These are phyloP conservation scores for Babylonia areolata DNA, from an alignment of 1,140 invertebrate species.

Conservation along the genomic window DNA sequence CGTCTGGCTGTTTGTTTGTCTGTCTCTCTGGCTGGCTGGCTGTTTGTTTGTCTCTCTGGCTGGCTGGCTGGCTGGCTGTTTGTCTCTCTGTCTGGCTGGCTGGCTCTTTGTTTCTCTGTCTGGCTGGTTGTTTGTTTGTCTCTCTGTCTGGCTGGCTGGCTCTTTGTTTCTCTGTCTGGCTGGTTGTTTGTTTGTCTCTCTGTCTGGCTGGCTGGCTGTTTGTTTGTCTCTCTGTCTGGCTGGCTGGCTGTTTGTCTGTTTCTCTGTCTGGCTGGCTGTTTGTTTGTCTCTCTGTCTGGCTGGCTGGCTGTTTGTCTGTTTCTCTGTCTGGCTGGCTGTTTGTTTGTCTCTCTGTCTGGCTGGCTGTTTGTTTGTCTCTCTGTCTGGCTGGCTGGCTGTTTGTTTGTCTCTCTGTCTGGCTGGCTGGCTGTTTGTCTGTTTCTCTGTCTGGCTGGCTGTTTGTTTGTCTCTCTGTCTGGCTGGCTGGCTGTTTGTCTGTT, in stretches of 20 bases:
- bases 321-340: background rate
- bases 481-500: background rate
- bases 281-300: background rate
- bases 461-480: background rate
- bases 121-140: background rate
- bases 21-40: background rate
- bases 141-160: background rate
- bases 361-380: background rate
- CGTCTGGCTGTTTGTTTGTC: background rate
- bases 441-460: background rate
- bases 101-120: background rate
- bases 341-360: background rate
- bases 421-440: background rate
- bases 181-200: background rate
- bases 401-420: background rate
- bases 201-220: background rate
- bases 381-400: too few species aligned
- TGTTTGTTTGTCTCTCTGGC: too few species aligned
- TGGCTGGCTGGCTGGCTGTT: background rate
- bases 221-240: background rate
- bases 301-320: constrained; percentile 24
- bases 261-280: background rate
- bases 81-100: background rate
- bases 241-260: too few species aligned
- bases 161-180: background rate